Conservation (phyloP, 1,140 invertebrate species). For the Calephelis virginiensis region DNA sequence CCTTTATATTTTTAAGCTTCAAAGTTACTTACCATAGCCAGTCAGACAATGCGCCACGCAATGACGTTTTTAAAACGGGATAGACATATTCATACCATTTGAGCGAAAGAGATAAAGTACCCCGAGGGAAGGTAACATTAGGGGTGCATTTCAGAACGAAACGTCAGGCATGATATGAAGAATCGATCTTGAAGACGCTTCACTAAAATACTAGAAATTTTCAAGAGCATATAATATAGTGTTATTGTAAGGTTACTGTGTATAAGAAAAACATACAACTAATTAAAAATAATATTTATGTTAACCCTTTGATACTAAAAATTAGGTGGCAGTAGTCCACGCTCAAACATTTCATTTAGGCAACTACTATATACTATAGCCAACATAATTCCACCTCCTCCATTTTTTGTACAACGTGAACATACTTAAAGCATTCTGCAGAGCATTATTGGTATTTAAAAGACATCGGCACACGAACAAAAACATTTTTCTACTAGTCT, state of each 20-base stretch:
- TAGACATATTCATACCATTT: conserved; percentile 30
- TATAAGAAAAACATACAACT: background rate
- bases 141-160: conserved; percentile 65
- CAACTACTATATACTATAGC: too few relatives aligned
- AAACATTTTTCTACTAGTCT: too few relatives aligned
- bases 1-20: conserved; percentile 27
- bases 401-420: too few relatives aligned
- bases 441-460: too few relatives aligned
- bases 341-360: too few relatives aligned
- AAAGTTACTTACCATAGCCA: conserved; percentile 32
- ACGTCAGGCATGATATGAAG: conserved; percentile 58
- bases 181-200: conserved; percentile 72
- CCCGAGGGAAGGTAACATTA: conserved; percentile 52
- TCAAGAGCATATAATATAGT: background rate
- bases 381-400: too few relatives aligned
- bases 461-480: too few relatives aligned
- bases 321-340: too few relatives aligned
- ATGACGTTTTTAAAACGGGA: conserved; percentile 68
- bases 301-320: background rate
- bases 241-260: background rate
- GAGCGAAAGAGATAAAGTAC: conserved; percentile 44
- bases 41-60: conserved; percentile 74
- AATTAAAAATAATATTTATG: background rate
- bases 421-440: too few relatives aligned
- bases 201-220: conserved; percentile 24